Evolutionary conservation across 2,888 invertebrate genomes (phyloP).

Genomic region (Clanis bilineata): DNA sequence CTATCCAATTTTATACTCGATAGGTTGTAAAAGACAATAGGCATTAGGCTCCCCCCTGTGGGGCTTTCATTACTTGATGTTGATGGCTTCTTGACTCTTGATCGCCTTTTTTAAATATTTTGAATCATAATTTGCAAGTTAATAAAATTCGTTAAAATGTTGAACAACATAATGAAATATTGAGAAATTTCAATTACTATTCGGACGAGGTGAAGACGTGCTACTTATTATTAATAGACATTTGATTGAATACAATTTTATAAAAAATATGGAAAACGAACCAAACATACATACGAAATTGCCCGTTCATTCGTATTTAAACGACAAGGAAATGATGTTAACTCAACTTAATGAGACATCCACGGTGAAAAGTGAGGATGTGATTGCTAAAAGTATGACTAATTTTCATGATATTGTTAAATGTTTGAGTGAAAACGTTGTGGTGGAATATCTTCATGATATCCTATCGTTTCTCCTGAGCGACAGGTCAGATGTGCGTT

Average conservation of each 20-base stretch:
- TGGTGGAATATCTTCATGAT: not conserved
- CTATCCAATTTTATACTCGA: too few species aligned
- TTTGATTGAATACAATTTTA: not conserved
- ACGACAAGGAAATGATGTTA: not conserved
- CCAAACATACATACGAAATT: too few species aligned
- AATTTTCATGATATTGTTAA: not conserved
- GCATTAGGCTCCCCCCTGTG: too few species aligned
- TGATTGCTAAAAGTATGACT: not conserved
- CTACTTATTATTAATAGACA: not conserved
- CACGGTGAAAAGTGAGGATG: not conserved
- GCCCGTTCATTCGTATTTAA: not conserved
- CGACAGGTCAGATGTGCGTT: not conserved
- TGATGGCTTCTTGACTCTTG: too few species aligned
- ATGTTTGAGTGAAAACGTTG: not conserved
- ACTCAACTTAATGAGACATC: not conserved
- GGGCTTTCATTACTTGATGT: too few species aligned
- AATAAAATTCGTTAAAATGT: too few species aligned
- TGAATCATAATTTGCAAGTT: too few species aligned
- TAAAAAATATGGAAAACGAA: not conserved
- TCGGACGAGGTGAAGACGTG: slow-evolving; percentile 26
- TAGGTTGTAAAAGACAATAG: too few species aligned
- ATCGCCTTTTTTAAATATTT: too few species aligned
- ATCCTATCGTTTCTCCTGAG: not conserved
- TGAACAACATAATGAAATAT: too few species aligned
- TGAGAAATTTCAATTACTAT: too few species aligned